These are phyloP conservation scores for Yponomeuta cagnagella DNA, from an alignment of 2,888 invertebrate genomes.

Conservation along the genomic window DNA sequence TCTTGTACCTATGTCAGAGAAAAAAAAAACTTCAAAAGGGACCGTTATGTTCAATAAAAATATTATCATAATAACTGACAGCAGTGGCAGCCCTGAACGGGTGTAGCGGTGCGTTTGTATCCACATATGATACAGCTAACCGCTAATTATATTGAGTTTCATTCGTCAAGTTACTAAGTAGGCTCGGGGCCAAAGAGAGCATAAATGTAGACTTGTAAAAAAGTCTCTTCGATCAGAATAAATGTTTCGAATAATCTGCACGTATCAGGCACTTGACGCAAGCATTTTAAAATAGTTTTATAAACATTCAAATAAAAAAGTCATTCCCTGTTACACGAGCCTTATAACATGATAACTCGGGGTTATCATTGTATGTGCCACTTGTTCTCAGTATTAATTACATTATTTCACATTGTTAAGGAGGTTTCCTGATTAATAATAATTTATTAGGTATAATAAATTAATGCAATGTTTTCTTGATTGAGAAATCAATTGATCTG, in stretches of 20 bases:
- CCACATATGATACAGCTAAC: slow-evolving; percentile 30
- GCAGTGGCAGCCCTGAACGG: slow-evolving; percentile 18
- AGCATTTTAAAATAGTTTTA: neutral
- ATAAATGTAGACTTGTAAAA: too few species aligned
- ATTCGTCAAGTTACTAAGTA: neutral
- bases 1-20: too few species aligned
- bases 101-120: slow-evolving; percentile 37
- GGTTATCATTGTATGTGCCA: slow-evolving; percentile 5
- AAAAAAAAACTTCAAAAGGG: too few species aligned
- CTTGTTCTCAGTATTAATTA: neutral
- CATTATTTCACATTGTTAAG: neutral
- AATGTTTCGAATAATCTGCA: neutral
- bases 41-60: too few species aligned
- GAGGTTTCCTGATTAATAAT: neutral
- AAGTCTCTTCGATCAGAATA: neutral
- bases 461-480: neutral
- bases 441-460: neutral
- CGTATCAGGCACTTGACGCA: neutral
- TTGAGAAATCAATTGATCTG: neutral
- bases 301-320: neutral
- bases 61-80: neutral
- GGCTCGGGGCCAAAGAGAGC: neutral
- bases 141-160: neutral
- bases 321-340: neutral
- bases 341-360: neutral